Base-by-base conservation (phyloP, 2,888 invertebrate genomes). In the Pyrocoelia pectoralis region DNA sequence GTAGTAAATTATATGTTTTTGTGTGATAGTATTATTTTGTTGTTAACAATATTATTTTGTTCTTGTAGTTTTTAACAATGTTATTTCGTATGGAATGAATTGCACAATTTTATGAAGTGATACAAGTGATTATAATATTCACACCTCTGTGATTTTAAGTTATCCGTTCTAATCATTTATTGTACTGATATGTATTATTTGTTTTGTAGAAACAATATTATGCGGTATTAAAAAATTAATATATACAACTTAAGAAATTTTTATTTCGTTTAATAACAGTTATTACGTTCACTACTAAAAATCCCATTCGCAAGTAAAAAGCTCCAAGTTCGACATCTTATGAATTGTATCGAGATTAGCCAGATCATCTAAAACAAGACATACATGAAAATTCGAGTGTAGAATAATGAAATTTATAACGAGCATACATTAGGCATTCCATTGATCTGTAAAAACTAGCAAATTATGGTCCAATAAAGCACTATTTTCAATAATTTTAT, bases 261-360 rank as follows among this genome's bases (percentile, higher is more conserved):
- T 38, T 38, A 38, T 38, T 38, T 38, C 5, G n/a, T 9, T 9
- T 12, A 38, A 38, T 38, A 38, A 12, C n/a, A 38, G 8, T 38
- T n/a, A n/a, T n/a, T n/a, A n/a, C n/a, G n/a, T n/a, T n/a, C n/a
- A n/a, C n/a, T 17, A 56, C 65, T 71, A 71, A 79, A 89, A 89
- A 79, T 89, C 88, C 89, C 89, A 89, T 69, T 88, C 87, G 14
- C 86, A 87, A 1, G 85, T 85, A 70, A 85, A 85, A 59, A 89
- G 82, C 18, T 88, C 87, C 82, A 89, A 82, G 66, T 87, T 86
- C 0, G 85, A 82, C 67, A 89, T 76, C 75, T 84, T 84, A 72
- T 87, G 86, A 73, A 86, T 83, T 48, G 86, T 80, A 28, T 87
- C 81, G 2, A 87, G 78, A n/a, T 86, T 85, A 58, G 86, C 85